Conservation (phyloP, 2,888 invertebrate genomes). For the Xestia rhomboidea region DNA sequence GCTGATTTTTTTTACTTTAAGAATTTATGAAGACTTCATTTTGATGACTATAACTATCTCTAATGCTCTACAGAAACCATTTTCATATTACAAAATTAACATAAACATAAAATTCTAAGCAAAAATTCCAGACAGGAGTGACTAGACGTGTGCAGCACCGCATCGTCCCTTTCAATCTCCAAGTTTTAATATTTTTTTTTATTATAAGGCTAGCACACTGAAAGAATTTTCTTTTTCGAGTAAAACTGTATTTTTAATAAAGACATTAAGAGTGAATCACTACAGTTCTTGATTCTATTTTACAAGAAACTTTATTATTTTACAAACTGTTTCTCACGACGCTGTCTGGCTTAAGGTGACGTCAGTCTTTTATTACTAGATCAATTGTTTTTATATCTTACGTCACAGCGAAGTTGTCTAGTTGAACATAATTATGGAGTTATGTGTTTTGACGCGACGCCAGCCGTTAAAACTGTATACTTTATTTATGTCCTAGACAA, state of each 20-base stretch:
- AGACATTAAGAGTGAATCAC: background rate
- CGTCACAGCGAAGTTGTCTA: background rate
- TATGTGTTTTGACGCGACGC: conserved; percentile 7
- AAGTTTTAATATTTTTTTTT: too few relatives aligned
- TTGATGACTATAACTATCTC: background rate
- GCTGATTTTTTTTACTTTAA: background rate
- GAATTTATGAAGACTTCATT: background rate
- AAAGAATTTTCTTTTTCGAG: conserved; percentile 10
- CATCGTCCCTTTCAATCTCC: background rate
- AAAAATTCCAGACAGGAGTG: background rate
- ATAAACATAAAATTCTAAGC: background rate
- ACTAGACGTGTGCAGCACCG: background rate
- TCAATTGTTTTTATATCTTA: conserved; percentile 15
- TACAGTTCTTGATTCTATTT: conserved; percentile 17
- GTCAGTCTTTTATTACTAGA: background rate
- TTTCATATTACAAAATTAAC: background rate
- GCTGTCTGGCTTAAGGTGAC: conserved; percentile 14
- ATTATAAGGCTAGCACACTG: conserved; percentile 70
- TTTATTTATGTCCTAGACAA: background rate
- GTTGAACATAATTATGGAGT: background rate
- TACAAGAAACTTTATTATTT: background rate
- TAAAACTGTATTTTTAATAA: conserved; percentile 24
- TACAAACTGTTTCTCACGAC: background rate
- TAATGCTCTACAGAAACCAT: background rate
- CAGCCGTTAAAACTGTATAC: background rate